Conservation (phyloP, 2,797 vertebrate species). For the Hypotaenidia okinawae region DNA sequence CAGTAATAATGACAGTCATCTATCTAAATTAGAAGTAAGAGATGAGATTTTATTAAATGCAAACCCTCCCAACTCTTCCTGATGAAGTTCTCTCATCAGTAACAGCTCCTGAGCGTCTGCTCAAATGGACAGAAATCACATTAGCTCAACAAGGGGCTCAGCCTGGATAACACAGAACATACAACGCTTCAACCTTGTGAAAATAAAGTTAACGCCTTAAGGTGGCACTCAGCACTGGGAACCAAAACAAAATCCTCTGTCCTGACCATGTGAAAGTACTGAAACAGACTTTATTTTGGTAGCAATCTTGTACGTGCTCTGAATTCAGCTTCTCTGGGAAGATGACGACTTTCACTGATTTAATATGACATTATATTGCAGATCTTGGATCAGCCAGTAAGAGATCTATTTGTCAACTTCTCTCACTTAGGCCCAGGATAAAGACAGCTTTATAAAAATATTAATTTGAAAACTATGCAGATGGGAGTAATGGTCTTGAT, state of each 20-base stretch:
- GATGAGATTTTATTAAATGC: background rate
- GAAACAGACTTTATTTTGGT: background rate
- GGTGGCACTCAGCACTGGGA: background rate
- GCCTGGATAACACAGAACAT: background rate
- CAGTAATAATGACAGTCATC: background rate
- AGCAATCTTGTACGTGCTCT: background rate
- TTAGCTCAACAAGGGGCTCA: background rate
- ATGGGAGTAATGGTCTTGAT: background rate
- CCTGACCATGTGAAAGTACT: background rate
- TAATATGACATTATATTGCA: background rate
- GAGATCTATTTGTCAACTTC: background rate
- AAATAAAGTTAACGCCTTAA: background rate
- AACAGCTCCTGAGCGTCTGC: background rate
- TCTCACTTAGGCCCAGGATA: background rate
- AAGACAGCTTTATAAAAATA: background rate
- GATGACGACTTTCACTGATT: background rate
- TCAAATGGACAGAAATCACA: background rate
- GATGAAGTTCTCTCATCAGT: background rate
- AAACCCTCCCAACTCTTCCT: background rate
- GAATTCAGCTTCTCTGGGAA: background rate
- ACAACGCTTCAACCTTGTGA: rapidly evolving
- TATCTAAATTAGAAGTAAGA: background rate
- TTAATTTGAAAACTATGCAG: background rate
- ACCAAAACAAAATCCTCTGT: rapidly evolving
- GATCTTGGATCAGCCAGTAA: background rate